Base-by-base conservation (phyloP, 2,113 vertebrate species). In the Apodemus sylvaticus region DNA sequence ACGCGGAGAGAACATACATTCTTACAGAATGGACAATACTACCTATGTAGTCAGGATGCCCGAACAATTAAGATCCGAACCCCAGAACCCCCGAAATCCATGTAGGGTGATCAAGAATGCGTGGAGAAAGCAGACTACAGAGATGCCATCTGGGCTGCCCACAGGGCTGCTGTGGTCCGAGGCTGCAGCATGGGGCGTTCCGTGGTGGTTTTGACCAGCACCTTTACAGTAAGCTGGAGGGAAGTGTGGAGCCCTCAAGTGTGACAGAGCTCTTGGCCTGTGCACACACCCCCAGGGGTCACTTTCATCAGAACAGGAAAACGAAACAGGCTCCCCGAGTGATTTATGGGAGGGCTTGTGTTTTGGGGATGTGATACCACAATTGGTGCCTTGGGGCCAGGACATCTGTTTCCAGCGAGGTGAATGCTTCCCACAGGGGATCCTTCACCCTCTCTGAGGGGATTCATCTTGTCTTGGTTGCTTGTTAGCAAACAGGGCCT, bases 241-340 rank as follows among this genome's bases (percentile, higher is more conserved):
- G 97, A 97, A 97, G 97, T 97, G 96, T 94, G 96, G 89, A 78
- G 89, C 93, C 58, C 89, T 96, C 39, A 6, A 97, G 96, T 93
- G 97, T 97, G 95, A 96, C 96, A 42, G 95, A n/a, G n/a, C 97
- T 96, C 79, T 89, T 89, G 96, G 97, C 91, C 97, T 95, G 96
- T 45, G 95, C 94, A 26, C 95, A 9, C 5, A 86, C 94, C 78
- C 92, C 93, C 83, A 91, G 89, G 83, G 97, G 97, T 97, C 97
- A 97, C 95, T 97, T 97, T 98, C 97, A 97, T 96, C 95, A 98
- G 98, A 97, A 98, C 97, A 97, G 97, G 97, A 98, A 98, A 97
- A 96, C 89, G 97, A 98, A 98, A 98, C 96, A 96, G 91, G 82
- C 60, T 97, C 93, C 94, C 94, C 91, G 83, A 97, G 93, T 97